These are phyloP conservation scores for Nothocercus julius DNA, from an alignment of 2,113 vertebrate species.

Conservation along the genomic window DNA sequence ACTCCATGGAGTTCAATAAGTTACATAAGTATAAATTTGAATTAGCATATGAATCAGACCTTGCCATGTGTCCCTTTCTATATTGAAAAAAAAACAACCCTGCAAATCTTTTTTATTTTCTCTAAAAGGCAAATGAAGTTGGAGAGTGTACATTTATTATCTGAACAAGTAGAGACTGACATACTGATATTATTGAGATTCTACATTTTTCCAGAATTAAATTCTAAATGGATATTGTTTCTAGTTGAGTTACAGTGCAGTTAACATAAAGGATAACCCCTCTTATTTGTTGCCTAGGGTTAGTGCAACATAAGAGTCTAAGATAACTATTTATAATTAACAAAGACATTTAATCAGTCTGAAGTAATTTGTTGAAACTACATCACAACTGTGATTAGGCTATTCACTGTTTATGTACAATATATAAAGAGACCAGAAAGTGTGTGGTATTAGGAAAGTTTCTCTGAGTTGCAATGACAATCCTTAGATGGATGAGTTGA, in stretches of 20 bases:
- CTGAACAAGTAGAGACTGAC: background rate
- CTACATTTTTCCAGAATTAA: background rate
- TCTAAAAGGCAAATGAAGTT: background rate
- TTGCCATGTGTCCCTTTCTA: background rate
- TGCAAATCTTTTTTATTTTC: background rate
- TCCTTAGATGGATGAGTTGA: background rate
- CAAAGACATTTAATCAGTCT: background rate
- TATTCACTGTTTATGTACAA: background rate
- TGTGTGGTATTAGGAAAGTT: background rate
- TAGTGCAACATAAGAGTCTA: background rate
- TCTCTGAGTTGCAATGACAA: background rate
- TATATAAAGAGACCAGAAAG: background rate
- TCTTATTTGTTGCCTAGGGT: background rate
- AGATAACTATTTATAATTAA: background rate
- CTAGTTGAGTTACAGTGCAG: background rate
- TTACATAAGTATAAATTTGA: background rate
- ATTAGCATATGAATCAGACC: background rate
- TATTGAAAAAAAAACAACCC: background rate
- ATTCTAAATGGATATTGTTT: background rate
- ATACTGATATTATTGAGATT: background rate
- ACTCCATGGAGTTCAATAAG: background rate
- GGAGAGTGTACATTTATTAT: background rate
- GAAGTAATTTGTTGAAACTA: background rate
- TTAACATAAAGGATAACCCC: background rate
- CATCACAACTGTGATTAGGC: background rate